phyloP scores from a whole-genome alignment of 2,113 vertebrate species.

The Neolamprologus hecqui region DNA sequence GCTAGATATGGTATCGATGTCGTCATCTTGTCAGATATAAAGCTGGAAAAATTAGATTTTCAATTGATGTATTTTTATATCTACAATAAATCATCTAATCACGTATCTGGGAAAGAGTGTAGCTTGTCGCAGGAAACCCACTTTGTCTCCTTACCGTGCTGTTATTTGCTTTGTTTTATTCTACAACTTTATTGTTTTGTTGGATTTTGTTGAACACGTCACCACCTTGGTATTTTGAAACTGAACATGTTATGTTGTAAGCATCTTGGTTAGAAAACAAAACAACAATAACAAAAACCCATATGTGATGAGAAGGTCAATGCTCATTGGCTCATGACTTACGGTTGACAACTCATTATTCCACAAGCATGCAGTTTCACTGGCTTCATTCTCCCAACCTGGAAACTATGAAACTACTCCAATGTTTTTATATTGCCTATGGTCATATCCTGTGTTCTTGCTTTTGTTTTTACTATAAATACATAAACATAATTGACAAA shows the following conservation, averaged over 20 bases:
- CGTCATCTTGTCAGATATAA: neutral
- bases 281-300: neutral
- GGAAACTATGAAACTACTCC: neutral
- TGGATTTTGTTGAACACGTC: neutral
- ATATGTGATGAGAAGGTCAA: neutral
- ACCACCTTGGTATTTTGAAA: neutral
- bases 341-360: rapidly evolving
- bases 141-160: neutral
- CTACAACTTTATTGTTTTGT: neutral
- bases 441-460: neutral
- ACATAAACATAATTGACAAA: neutral
- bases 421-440: neutral
- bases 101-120: neutral
- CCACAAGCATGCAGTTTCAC: neutral
- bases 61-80: neutral
- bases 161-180: neutral
- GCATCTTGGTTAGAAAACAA: neutral
- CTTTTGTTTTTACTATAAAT: neutral
- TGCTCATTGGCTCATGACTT: neutral
- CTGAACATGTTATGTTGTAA: neutral
- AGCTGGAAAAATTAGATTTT: neutral
- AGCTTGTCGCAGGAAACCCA: neutral
- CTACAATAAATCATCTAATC: neutral
- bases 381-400: neutral
- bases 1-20: neutral